phyloP scores from a whole-genome alignment of 2,888 invertebrate species.

The Sclerodermus sp. region DNA sequence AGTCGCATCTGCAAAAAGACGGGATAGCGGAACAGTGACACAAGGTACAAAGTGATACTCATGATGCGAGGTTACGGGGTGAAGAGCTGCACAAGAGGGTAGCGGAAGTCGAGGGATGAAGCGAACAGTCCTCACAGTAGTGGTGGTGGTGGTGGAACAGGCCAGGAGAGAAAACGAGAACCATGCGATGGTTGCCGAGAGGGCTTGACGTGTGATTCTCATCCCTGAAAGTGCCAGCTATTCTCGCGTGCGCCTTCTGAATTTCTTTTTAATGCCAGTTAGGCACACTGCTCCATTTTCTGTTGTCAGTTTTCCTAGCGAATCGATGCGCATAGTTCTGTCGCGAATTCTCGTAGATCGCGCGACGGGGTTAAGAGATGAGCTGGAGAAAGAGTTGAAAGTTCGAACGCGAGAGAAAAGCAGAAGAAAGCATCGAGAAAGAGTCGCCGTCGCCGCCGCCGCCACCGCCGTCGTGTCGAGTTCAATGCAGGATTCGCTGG shows the following conservation, averaged over 20 bases:
- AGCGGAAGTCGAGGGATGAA: not conserved
- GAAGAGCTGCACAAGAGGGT: constrained; percentile 8
- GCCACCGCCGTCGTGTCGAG: too few relatives aligned
- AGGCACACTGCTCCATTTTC: too few relatives aligned
- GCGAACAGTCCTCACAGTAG: not conserved
- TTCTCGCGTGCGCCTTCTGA: constrained; percentile 3
- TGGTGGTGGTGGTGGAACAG: constrained; percentile 6
- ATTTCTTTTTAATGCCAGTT: too few relatives aligned
- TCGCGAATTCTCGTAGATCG: too few relatives aligned
- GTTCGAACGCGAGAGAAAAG: too few relatives aligned
- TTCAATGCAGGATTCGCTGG: constrained; percentile 19
- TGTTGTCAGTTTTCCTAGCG: too few relatives aligned
- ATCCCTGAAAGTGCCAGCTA: constrained; percentile 12
- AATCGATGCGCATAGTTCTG: too few relatives aligned
- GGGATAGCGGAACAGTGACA: constrained; percentile 3
- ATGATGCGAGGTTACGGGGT: constrained; percentile 1
- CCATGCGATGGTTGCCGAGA: constrained; percentile 1
- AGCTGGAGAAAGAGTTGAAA: too few relatives aligned
- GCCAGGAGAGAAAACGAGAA: constrained; percentile 7
- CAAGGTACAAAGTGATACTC: constrained; percentile 13
- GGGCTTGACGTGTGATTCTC: constrained; percentile 13
- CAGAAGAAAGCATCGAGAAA: too few relatives aligned
- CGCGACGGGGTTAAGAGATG: too few relatives aligned
- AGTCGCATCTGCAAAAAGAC: constrained; percentile 2
- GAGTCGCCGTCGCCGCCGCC: too few relatives aligned